Percentiles rank a stretch among this genome's conserved stretches.
phyloP scores from a whole-genome alignment of 2,888 invertebrate species.

The Meiosimyza platycephala region DNA sequence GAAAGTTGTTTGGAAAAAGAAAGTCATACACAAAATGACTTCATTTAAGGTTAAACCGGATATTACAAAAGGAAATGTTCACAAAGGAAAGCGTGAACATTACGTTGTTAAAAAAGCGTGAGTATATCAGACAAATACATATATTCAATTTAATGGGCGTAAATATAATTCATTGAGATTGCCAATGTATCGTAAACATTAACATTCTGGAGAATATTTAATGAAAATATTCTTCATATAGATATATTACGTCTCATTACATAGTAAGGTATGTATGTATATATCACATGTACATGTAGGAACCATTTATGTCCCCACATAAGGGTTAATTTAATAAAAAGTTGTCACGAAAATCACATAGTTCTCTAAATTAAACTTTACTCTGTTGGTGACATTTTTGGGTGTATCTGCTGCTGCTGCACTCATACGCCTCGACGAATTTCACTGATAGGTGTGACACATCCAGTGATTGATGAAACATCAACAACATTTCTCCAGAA shows the following conservation, averaged over 20 bases:
- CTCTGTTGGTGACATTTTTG: slow-evolving; percentile 44
- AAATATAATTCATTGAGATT: too few species aligned
- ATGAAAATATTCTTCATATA: neutral
- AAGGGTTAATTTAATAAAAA: neutral
- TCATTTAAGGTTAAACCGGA: neutral
- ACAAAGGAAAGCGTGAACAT: slow-evolving; percentile 13
- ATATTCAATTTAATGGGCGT: too few species aligned
- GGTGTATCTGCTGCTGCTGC: slow-evolving; percentile 12
- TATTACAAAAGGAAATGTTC: neutral
- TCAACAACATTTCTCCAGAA: slow-evolving; percentile 23
- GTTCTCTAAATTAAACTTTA: neutral
- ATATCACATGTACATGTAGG: too few species aligned
- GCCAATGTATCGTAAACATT: too few species aligned
- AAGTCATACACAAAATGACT: neutral
- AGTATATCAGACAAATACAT: too few species aligned
- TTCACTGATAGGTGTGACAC: slow-evolving; percentile 62
- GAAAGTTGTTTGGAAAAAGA: neutral
- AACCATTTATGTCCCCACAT: too few species aligned
- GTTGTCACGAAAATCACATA: neutral
- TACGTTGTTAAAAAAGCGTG: neutral
- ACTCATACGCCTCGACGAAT: slow-evolving; percentile 29
- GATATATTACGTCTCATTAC: too few species aligned
- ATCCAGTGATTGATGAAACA: slow-evolving; percentile 63
- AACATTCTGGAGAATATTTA: neutral
- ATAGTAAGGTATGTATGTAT: too few species aligned